Conservation (phyloP, 2,113 vertebrate species). For the Cariama cristata region DNA sequence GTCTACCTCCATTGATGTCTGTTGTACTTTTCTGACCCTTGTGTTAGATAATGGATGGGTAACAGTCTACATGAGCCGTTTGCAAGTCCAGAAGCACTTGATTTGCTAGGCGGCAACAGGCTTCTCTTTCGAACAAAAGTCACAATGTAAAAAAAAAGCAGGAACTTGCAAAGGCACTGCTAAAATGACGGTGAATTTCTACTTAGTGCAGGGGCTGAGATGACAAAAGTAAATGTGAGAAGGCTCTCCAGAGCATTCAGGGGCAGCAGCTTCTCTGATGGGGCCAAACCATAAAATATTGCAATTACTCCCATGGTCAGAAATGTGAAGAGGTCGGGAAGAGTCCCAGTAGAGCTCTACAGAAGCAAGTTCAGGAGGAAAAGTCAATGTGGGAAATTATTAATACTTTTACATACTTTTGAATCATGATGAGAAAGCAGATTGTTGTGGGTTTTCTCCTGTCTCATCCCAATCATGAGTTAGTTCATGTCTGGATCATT, state of each 20-base stretch:
- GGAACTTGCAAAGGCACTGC: background rate
- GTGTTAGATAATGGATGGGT: background rate
- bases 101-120: background rate
- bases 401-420: accelerated
- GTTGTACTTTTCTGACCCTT: background rate
- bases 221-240: background rate
- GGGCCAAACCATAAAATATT: background rate
- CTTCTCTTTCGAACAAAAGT: background rate
- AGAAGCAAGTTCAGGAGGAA: background rate
- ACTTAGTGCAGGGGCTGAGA: background rate
- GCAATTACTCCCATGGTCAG: background rate
- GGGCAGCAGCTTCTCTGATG: background rate
- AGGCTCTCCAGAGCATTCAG: background rate
- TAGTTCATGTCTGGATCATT: background rate
- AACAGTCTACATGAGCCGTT: background rate
- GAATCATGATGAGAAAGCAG: background rate
- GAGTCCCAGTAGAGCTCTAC: background rate
- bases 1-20: background rate
- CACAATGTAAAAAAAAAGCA: background rate
- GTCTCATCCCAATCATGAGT: background rate
- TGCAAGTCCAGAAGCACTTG: background rate
- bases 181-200: background rate
- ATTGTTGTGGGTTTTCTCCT: accelerated
- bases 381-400: background rate
- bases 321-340: background rate